Base-by-base conservation (phyloP, 1,140 invertebrate species). In the Drosophila albomicans region DNA sequence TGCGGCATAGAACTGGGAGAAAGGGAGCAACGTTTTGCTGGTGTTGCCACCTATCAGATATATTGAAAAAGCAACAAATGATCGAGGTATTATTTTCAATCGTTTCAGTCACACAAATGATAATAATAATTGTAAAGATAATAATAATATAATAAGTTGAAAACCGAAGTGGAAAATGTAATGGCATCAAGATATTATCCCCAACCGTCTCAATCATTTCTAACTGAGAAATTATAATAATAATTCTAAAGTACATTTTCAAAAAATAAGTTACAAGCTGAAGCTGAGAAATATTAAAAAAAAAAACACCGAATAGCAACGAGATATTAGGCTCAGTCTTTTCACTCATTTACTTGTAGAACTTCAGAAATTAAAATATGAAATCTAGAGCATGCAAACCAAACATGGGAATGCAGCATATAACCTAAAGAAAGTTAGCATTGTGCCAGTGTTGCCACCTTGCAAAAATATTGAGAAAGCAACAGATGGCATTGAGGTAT, bases 31-130 rank as follows among this genome's bases (percentile, higher is more conserved):
- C 4, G 3, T 25, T 25, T 25, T 30, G 35, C 15, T 48, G 28
- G 72, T 49, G 73, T 72, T 75, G 73, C 73, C 68, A 72, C 15
- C 57, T 63, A 35, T 25, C 52, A 46, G 30, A 56, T 38, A 52
- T 30, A 16, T 6, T 41, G 15, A 38, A 48, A 69, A 4, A 58
- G 61, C 64, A 35, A 28, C 13, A 30, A 51, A 48, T 48, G 20
- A 25, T 25, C 20, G 20, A 25, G 20, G 20, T 25, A 25, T 25
- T 25, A 4, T 4, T 25, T 10, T 32, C 38, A 56, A 32, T 38
- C 35, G 38, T 51, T 66, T 56, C 57, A 20, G 52, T 20, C 58
- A 46, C 45, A 4, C 43, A 15, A 45, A 59, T 51, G 45, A 59
- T 69, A 69, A 69, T 69, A 45, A 58, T 58, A 45, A 28, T 25